Evolutionary conservation across 2,888 invertebrate species (phyloP).

Genomic region (Pandemis corylana): DNA sequence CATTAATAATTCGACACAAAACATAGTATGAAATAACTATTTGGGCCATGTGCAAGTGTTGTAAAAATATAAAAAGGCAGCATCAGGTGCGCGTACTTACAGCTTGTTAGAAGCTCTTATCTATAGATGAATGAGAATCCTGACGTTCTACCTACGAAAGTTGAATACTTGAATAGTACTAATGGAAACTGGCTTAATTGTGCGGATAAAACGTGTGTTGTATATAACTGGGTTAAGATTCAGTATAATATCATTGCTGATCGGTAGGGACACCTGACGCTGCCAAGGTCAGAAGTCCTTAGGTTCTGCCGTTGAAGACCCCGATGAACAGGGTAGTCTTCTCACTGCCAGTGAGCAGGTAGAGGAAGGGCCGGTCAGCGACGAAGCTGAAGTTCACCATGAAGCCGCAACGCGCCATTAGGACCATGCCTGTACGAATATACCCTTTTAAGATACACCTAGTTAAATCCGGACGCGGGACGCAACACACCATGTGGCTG

Average conservation of each 20-base stretch:
- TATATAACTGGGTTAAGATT: not conserved
- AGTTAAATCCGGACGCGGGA: slow-evolving; percentile 2
- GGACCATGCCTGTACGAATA: slow-evolving; percentile 72
- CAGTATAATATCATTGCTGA: not conserved
- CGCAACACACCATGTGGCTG: not conserved
- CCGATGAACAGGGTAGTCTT: slow-evolving; percentile 65
- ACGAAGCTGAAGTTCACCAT: slow-evolving; percentile 59
- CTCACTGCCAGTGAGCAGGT: slow-evolving; percentile 59
- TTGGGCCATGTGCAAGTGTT: not conserved
- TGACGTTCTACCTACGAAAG: no score
- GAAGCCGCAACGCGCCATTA: slow-evolving; percentile 72
- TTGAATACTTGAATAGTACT: no score
- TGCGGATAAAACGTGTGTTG: not conserved
- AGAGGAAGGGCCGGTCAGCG: slow-evolving; percentile 77
- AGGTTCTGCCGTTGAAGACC: slow-evolving; percentile 56
- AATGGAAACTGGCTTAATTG: no score
- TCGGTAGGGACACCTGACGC: not conserved
- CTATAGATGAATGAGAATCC: no score
- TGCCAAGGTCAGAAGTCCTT: slow-evolving; percentile 7
- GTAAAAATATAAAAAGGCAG: not conserved
- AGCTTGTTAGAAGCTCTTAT: no score
- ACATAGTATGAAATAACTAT: not conserved
- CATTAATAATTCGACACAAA: not conserved
- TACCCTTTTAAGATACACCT: slow-evolving; percentile 38
- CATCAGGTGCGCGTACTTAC: not conserved